Evolutionary conservation across 1,140 invertebrate genomes (phyloP).

Genomic region (Nasonia vitripennis): DNA sequence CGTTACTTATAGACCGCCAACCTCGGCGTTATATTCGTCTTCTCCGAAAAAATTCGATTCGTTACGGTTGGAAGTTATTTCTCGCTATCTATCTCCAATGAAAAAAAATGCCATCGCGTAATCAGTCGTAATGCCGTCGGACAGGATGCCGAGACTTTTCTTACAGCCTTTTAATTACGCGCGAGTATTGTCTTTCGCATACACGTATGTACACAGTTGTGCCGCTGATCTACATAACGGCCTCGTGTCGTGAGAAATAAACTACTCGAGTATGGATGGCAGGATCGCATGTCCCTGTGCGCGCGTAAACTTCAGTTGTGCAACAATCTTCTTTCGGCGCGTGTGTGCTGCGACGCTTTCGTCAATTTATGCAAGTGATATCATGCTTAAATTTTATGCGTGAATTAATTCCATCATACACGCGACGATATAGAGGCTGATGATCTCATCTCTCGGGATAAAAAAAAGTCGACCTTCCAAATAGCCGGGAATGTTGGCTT

Average conservation of each 20-base stretch:
- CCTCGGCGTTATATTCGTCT: background rate
- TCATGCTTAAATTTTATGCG: background rate
- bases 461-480: slow-evolving; percentile 11
- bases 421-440: background rate
- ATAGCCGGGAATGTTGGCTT: background rate
- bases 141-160: slow-evolving; percentile 4
- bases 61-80: background rate
- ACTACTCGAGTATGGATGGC: background rate
- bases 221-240: background rate
- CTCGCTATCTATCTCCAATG: background rate
- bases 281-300: background rate
- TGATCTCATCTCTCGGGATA: background rate
- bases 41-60: background rate
- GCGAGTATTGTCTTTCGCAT: background rate
- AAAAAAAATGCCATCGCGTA: background rate
- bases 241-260: background rate
- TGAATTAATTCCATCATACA: background rate
- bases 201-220: background rate
- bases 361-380: slow-evolving; percentile 19
- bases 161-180: background rate
- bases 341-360: background rate
- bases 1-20: background rate
- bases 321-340: background rate
- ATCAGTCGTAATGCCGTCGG: background rate
- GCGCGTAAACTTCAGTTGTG: background rate